A percentile compares a stretch with the other conserved stretches of the same genome.
Conservation (phyloP, 35 echinoderm and acorn worm genomes). For the Lytechinus pictus region DNA sequence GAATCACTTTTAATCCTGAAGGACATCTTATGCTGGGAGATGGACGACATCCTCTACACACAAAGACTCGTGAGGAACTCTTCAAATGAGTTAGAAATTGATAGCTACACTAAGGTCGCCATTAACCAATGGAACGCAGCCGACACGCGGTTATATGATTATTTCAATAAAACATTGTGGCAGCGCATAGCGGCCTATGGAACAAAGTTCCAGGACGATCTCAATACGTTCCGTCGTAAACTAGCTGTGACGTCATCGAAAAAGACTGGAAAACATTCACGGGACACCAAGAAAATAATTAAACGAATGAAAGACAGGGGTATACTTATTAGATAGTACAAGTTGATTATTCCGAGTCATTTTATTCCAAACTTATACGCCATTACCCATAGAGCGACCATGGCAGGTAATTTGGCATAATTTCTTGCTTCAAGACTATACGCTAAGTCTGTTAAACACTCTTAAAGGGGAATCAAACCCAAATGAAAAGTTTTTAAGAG, state of each 20-base stretch:
- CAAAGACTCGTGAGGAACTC: constrained; percentile 71
- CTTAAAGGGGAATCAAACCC: too few species aligned
- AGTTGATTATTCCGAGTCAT: not conserved
- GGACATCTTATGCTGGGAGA: constrained; percentile 90
- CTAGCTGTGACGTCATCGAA: not conserved
- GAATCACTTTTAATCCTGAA: constrained; percentile 86
- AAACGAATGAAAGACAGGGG: constrained; percentile 42
- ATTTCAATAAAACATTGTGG: constrained; percentile 92
- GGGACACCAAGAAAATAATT: constrained; percentile 21
- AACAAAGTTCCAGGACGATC: constrained; percentile 49
- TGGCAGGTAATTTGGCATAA: not conserved
- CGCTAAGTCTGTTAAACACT: too few species aligned
- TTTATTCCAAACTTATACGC: not conserved
- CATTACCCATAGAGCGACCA: not conserved
- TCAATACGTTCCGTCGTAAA: constrained; percentile 30
- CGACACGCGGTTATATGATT: constrained; percentile 78
- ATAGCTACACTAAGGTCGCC: not conserved
- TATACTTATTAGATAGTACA: constrained; percentile 42
- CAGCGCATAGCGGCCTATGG: constrained; percentile 74
- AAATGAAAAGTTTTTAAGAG: too few species aligned
- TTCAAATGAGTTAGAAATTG: constrained; percentile 36
- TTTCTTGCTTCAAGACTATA: too few species aligned
- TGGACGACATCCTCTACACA: constrained; percentile 91
- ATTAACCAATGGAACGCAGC: constrained; percentile 86
- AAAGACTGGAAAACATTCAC: constrained; percentile 32